Base-by-base conservation (phyloP, 2,888 invertebrate species). In the Conomelus anceps region DNA sequence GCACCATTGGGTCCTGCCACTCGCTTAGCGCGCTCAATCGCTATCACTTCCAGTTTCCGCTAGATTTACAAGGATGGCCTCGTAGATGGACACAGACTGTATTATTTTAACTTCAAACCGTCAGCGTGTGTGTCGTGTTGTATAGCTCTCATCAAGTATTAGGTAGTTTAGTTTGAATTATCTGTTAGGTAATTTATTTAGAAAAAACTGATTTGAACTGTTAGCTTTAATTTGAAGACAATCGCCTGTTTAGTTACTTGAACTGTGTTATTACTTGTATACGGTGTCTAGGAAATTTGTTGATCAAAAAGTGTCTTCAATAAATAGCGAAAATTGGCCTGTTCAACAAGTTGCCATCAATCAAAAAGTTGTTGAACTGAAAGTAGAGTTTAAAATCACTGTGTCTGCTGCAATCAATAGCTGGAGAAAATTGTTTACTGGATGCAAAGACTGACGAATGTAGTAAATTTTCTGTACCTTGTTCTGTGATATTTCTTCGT, bases 11-110 rank as follows among this genome's bases (percentile, higher is more conserved):
- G 26, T 26, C 26, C 26, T 11, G 26, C 26, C 26, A 26, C 26
- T 26, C 26, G 26, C 26, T 26, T 7, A 26, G 26, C n/a, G 63
- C 63, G 63, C n/a, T 90, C 20, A 90, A 90, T 84, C 89, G 90
- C 26, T 90, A 91, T 34, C 90, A 90, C 23, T 90, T 85, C 23
- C 90, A 90, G 88, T 91, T 90, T 88, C 90, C 91, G 3, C 86
- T 89, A 87, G 90, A 91, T 87, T 92, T 93, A 23, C 94, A 94
- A 93, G 93, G 93, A 89, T 93, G 93, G 92, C 93, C 93, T 13
- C 92, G 92, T 89, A 92, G 92, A 91, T 93, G 92, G 92, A 91
- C 91, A 91, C 91, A 90, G 90, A 90, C 90, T 90, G 87, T 89
- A 41, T 34, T 84, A 29, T 84, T 41, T 86, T 87, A 89, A 34